Conservation (phyloP, 2,797 vertebrate genomes). For the Chelonia mydas region DNA sequence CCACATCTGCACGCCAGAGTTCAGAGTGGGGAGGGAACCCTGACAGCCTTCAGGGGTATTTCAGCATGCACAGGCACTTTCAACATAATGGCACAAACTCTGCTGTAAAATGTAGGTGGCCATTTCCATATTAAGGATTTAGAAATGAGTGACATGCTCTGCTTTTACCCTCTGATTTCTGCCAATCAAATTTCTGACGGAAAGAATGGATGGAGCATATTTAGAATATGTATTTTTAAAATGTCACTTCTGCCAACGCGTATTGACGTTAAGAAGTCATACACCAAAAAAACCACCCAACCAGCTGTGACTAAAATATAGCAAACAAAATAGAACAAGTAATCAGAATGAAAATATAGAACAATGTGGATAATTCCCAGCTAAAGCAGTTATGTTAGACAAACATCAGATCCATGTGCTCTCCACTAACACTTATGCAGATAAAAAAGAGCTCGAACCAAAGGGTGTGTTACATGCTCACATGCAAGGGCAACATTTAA, state of each 20-base stretch:
- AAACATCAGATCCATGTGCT: not conserved
- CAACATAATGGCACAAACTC: not conserved
- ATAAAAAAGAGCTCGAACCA: not conserved
- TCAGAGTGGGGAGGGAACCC: no score
- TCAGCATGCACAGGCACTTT: not conserved
- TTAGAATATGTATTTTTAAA: slow-evolving; percentile 73
- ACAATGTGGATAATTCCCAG: not conserved
- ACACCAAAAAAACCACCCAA: not conserved
- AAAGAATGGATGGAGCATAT: slow-evolving; percentile 47
- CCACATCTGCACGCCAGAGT: no score
- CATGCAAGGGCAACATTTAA: not conserved
- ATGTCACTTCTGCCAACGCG: slow-evolving; percentile 36
- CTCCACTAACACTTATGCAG: not conserved
- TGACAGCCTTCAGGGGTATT: not conserved
- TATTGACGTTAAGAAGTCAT: slow-evolving; percentile 44
- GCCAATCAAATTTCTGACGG: slow-evolving; percentile 52
- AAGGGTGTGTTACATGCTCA: not conserved
- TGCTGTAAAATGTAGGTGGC: slow-evolving; percentile 29
- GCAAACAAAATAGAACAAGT: not conserved
- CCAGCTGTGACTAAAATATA: slow-evolving; percentile 7
- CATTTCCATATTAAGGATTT: slow-evolving; percentile 49
- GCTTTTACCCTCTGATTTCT: slow-evolving; percentile 50
- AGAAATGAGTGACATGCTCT: slow-evolving; percentile 56
- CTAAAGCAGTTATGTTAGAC: not conserved
- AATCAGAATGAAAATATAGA: not conserved